phyloP scores from a whole-genome alignment of 1,140 invertebrate species.

The Hyles vespertilio region DNA sequence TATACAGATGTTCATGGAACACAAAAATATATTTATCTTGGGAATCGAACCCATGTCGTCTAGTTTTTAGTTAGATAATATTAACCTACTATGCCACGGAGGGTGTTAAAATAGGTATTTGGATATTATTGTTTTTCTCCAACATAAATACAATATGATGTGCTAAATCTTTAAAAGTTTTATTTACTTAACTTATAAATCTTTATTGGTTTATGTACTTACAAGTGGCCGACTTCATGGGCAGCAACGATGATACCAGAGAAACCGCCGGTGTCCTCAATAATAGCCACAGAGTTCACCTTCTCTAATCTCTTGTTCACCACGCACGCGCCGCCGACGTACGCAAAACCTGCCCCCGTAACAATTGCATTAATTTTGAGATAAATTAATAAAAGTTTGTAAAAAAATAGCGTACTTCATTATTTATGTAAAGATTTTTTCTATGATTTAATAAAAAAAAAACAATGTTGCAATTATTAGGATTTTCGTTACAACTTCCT shows the following conservation, averaged over 20 bases:
- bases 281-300: constrained; percentile 96
- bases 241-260: constrained; percentile 97
- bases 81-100: too few species aligned
- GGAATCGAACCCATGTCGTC: too few species aligned
- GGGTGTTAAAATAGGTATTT: too few species aligned
- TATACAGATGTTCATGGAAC: too few species aligned
- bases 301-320: constrained; percentile 97
- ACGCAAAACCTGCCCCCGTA: constrained; percentile 88
- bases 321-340: constrained; percentile 96
- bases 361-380: neutral
- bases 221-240: constrained; percentile 97
- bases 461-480: neutral
- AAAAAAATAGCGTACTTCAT: too few species aligned
- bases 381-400: too few species aligned
- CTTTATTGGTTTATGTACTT: constrained; percentile 68
- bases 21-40: too few species aligned
- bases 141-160: too few species aligned
- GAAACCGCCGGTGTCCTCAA: constrained; percentile 97
- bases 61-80: too few species aligned
- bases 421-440: neutral
- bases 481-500: too few species aligned
- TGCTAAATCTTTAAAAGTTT: too few species aligned
- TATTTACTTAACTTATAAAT: neutral
- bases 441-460: neutral
- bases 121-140: too few species aligned